A percentile compares a stretch with the other conserved stretches of the same genome.
Evolutionary conservation across 2,113 vertebrate species (phyloP).

Genomic region (Plectropomus leopardus): DNA sequence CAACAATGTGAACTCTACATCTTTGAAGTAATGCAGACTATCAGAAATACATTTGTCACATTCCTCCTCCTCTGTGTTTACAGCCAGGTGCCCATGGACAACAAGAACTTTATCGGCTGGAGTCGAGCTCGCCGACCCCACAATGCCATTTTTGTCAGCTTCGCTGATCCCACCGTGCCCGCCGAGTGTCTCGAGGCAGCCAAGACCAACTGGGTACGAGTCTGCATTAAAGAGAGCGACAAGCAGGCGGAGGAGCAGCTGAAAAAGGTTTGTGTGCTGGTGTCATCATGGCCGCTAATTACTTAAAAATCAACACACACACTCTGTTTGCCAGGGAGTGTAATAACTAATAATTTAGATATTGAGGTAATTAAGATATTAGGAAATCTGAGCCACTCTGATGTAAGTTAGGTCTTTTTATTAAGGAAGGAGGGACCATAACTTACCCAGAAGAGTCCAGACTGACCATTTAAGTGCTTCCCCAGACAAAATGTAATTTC

Average conservation of each 20-base stretch:
- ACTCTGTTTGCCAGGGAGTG: not conserved
- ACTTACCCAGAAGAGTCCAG: no score
- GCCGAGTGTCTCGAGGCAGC: constrained; percentile 89
- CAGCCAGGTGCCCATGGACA: constrained; percentile 82
- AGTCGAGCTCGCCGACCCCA: constrained; percentile 92
- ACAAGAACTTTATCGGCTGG: constrained; percentile 90
- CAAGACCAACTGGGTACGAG: constrained; percentile 86
- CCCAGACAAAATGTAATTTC: not conserved
- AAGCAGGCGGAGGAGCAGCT: constrained; percentile 86
- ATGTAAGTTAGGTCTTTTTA: not conserved
- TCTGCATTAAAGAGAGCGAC: constrained; percentile 87
- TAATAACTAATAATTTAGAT: not conserved
- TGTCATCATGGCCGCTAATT: not conserved
- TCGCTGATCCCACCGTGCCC: constrained; percentile 87
- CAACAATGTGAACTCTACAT: not conserved
- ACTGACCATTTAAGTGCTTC: not conserved
- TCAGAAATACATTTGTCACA: not conserved
- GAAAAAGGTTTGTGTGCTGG: constrained; percentile 78
- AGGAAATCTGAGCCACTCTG: not conserved
- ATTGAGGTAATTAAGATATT: no score
- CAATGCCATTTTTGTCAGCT: constrained; percentile 95
- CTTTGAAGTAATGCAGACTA: not conserved
- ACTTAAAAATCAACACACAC: not conserved
- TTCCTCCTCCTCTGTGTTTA: constrained; percentile 70
- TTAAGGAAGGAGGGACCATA: not conserved